Conservation (phyloP, 2,888 invertebrate species). For the Leptopilina syphax region DNA sequence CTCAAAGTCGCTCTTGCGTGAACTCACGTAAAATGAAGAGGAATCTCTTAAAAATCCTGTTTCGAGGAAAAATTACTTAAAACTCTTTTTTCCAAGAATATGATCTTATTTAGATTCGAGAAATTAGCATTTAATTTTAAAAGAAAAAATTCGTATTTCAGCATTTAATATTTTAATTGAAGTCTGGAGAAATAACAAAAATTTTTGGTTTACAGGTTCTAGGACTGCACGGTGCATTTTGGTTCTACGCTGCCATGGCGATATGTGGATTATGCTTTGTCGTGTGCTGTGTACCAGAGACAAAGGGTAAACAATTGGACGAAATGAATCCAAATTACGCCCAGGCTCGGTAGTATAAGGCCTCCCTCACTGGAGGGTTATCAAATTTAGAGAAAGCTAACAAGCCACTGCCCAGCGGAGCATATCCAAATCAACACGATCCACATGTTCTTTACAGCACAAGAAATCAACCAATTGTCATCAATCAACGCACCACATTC, state of each 20-base stretch:
- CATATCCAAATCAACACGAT: conserved; percentile 70
- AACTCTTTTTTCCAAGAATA: not conserved
- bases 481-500: conserved; percentile 47
- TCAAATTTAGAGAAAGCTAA: conserved; percentile 72
- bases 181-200: too few relatives aligned
- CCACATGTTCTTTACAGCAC: conserved; percentile 65
- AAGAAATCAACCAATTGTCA: conserved; percentile 34
- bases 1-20: conserved; percentile 11
- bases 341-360: conserved; percentile 76
- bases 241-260: conserved; percentile 91
- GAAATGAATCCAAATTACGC: conserved; percentile 89
- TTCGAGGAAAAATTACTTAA: conserved; percentile 4
- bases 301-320: conserved; percentile 92
- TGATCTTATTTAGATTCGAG: too few relatives aligned
- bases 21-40: conserved; percentile 10
- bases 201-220: conserved; percentile 78
- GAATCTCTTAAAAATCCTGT: conserved; percentile 12
- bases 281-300: conserved; percentile 92
- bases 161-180: too few relatives aligned
- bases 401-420: conserved; percentile 70
- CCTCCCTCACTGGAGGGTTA: conserved; percentile 75
- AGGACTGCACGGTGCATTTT: conserved; percentile 90
- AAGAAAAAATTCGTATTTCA: too few relatives aligned
- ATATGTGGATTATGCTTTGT: conserved; percentile 90
- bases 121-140: too few relatives aligned